Evolutionary conservation across 2,113 vertebrate genomes (phyloP), one percentile per base, ranked within the genome.

Genomic region (Canis aureus): DNA sequence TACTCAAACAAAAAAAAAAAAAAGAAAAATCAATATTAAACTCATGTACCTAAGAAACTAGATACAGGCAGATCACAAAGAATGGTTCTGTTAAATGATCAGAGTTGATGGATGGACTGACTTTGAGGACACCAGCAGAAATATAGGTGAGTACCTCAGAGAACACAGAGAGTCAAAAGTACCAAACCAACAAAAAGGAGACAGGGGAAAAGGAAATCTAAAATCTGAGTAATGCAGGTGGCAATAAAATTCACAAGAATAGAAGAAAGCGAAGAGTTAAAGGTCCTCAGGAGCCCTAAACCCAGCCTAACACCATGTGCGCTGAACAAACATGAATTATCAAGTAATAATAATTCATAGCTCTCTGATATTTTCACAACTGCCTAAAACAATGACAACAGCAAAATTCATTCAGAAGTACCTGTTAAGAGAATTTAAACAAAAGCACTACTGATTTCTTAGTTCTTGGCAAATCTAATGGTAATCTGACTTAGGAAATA

Each of bases 401-500:
- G 20, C 83, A 79, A 76, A 82, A 57, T 4, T 49, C 59, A 83
- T 11, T 73, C 53, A 67, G 19, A 57, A 88, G 35, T 12, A 35
- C 88, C 43, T 57, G 43, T 74, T 69, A n/a, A 23, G 59, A 51
- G 67, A 81, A 15, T 82, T 86, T 71, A 73, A 95, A 51, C 64
- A 82, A 60, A 92, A 73, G 29, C 60, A 49, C 25, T 85, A 73
- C 15, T 74, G 55, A 83, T 43, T 78, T 89, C 43, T 96, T 76
- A 84, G 67, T 62, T 84, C 74, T 80, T 85, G 8, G 53, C 59
- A 71, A 92, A 94, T 20, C 49, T 69, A 73, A 8, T 10, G 32
- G 59, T 89, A 67, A 81, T 59, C 22, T 59, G 55, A 89, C 23
- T 71, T 60, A 67, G 55, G 87, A 95, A 95, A 51, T 87, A 87